Evolutionary conservation across 2,888 invertebrate genomes (phyloP).

Genomic region (Drosophila siamana): DNA sequence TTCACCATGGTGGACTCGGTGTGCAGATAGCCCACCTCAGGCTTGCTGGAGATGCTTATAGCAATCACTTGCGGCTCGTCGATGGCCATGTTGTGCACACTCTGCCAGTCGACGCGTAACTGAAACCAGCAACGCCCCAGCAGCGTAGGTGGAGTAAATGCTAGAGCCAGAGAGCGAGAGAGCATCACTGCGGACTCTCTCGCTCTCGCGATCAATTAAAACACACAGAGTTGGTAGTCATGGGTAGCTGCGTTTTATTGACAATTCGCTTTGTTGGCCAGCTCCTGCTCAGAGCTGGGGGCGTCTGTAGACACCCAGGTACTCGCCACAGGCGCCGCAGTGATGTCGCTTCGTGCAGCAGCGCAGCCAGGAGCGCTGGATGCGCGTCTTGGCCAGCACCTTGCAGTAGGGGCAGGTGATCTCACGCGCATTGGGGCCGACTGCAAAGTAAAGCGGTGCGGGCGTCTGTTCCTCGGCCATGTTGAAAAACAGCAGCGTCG

Average conservation of each 20-base stretch:
- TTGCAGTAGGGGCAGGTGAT: slow-evolving; percentile 83
- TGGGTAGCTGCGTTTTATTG: neutral
- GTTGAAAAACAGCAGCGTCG: too few relatives aligned
- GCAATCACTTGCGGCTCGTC: slow-evolving; percentile 64
- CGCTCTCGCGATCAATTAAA: slow-evolving; percentile 25
- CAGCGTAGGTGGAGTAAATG: too few relatives aligned
- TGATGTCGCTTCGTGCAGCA: slow-evolving; percentile 80
- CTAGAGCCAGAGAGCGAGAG: neutral
- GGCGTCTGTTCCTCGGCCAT: slow-evolving; percentile 58
- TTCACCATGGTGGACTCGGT: slow-evolving; percentile 73
- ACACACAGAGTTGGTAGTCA: slow-evolving; percentile 16
- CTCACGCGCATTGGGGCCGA: slow-evolving; percentile 81
- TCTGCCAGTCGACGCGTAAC: slow-evolving; percentile 32
- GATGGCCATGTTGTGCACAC: slow-evolving; percentile 58
- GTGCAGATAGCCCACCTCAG: slow-evolving; percentile 74
- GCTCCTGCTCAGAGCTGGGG: slow-evolving; percentile 76
- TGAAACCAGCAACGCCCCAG: slow-evolving; percentile 45
- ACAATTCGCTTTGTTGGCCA: neutral
- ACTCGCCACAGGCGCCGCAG: slow-evolving; percentile 83
- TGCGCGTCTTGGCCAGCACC: slow-evolving; percentile 72
- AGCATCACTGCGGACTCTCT: neutral
- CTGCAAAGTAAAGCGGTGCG: slow-evolving; percentile 82
- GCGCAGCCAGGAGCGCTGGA: slow-evolving; percentile 71
- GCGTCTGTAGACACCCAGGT: slow-evolving; percentile 82
- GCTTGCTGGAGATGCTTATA: slow-evolving; percentile 52